Conservation (phyloP, 2,113 vertebrate genomes). For the Pteropus alecto region DNA sequence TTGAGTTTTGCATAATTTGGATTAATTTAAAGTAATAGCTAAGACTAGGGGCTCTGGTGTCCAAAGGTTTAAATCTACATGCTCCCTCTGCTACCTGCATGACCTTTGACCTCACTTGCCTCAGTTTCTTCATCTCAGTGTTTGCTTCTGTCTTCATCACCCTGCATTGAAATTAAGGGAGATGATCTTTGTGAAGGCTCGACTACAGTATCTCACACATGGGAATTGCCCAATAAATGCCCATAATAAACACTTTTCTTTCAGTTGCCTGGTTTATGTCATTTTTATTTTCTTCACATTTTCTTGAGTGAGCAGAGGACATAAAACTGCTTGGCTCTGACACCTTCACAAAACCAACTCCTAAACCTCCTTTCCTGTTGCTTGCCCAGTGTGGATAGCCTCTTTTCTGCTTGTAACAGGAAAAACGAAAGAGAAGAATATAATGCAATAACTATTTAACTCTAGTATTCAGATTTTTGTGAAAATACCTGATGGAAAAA, state of each 20-base stretch:
- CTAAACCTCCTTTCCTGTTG: background rate
- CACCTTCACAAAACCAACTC: background rate
- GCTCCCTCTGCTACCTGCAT: background rate
- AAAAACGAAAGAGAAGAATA: background rate
- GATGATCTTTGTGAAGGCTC: background rate
- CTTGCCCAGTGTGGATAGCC: background rate
- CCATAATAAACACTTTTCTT: background rate
- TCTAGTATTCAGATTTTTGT: background rate
- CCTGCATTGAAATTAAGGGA: background rate
- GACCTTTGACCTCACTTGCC: background rate
- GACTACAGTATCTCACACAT: rapidly evolving
- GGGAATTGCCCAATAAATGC: background rate
- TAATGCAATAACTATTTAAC: background rate
- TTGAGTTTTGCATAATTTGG: background rate
- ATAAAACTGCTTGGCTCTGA: background rate
- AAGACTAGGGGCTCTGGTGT: background rate
- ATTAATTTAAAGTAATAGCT: background rate
- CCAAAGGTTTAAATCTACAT: background rate
- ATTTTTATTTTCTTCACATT: background rate
- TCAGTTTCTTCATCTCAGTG: background rate
- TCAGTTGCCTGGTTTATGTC: background rate
- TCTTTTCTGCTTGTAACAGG: background rate
- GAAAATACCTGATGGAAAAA: conserved; percentile 31
- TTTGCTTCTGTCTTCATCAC: background rate
- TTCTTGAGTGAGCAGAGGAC: background rate